A percentile compares a stretch with the other conserved stretches of the same genome.
These are phyloP conservation scores for Cydia fagiglandana DNA, from an alignment of 1,140 invertebrate genomes.

Conservation along the genomic window DNA sequence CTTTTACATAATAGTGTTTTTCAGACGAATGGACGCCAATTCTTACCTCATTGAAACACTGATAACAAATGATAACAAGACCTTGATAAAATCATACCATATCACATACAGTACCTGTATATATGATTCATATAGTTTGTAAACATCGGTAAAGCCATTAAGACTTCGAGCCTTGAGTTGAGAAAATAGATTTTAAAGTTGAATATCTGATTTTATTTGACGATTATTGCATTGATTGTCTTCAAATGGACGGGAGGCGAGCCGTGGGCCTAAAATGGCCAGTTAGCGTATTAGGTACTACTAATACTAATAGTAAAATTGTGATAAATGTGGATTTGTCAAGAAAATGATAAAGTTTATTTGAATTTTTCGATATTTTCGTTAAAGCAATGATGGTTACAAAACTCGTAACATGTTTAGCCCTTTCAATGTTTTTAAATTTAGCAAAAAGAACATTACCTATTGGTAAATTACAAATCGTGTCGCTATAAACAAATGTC, in stretches of 20 bases:
- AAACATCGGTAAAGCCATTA: background rate
- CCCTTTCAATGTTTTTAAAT: no score
- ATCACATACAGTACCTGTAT: background rate
- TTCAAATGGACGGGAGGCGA: background rate
- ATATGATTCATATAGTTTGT: background rate
- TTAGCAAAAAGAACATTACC: no score
- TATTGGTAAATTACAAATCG: no score
- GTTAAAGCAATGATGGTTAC: no score
- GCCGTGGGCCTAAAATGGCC: background rate
- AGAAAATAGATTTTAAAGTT: background rate
- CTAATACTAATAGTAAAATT: no score
- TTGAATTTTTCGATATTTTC: no score
- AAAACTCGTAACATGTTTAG: no score
- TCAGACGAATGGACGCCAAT: slow-evolving; percentile 11
- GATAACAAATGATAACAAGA: slow-evolving; percentile 17
- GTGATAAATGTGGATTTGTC: no score
- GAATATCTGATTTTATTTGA: background rate
- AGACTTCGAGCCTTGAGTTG: background rate
- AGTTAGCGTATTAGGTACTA: no score
- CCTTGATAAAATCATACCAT: slow-evolving; percentile 25
- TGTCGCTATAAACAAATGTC: no score
- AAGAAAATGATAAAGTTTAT: no score
- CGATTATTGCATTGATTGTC: background rate
- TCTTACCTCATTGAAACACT: background rate
- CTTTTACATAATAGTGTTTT: background rate